Evolutionary conservation across 2,113 vertebrate species (phyloP).

Genomic region (Eonycteris spelaea): DNA sequence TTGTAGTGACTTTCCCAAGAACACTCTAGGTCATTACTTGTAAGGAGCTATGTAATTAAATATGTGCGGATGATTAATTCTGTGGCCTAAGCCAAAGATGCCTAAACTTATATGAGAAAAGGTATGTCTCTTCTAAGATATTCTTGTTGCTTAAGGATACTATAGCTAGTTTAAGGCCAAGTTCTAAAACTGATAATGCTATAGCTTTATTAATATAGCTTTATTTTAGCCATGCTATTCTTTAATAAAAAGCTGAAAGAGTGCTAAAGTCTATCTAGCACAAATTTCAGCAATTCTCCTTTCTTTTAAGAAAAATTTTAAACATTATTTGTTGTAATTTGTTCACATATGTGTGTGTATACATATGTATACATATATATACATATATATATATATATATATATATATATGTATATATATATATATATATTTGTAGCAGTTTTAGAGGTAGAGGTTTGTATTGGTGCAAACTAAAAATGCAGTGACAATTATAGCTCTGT

Average conservation of each 20-base stretch:
- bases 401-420: too few relatives aligned
- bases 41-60: slow-evolving; percentile 54
- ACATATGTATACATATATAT: too few relatives aligned
- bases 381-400: not conserved
- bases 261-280: not conserved
- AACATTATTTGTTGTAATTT: not conserved
- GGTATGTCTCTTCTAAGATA: slow-evolving; percentile 45
- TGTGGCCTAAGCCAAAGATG: slow-evolving; percentile 49
- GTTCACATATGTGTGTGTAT: not conserved
- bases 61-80: not conserved
- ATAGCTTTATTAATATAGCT: not conserved
- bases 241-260: not conserved
- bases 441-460: not conserved
- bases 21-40: not conserved
- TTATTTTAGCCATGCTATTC: not conserved
- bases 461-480: not conserved
- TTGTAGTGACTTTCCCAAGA: slow-evolving; percentile 33
- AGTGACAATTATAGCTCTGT: not conserved
- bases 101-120: slow-evolving; percentile 30
- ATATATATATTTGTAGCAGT: not conserved
- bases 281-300: not conserved
- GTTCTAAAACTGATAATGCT: not conserved
- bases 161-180: not conserved
- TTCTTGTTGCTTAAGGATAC: slow-evolving; percentile 54
- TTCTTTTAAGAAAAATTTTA: not conserved